A percentile compares a stretch with the other conserved stretches of the same genome.
Conservation (phyloP, 2,888 invertebrate species). For the Dolichomitus sp. region DNA sequence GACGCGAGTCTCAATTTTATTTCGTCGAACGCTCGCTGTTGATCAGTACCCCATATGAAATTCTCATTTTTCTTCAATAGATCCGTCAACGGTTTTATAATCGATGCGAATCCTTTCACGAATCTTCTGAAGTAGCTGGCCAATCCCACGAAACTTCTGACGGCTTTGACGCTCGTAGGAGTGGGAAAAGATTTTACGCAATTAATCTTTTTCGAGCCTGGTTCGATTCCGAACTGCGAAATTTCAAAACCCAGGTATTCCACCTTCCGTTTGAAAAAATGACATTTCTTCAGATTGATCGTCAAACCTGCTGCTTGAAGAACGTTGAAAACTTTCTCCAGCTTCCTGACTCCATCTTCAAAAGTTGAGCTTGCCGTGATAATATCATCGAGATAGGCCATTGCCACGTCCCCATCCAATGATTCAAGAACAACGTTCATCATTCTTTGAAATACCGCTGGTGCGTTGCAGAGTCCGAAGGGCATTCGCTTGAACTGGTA, state of each 20-base stretch:
- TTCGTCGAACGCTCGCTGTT: constrained; percentile 10
- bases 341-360: constrained; percentile 31
- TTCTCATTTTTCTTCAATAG: not conserved
- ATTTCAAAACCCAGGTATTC: constrained; percentile 30
- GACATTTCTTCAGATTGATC: constrained; percentile 4
- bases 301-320: not conserved
- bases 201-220: not conserved
- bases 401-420: constrained; percentile 55
- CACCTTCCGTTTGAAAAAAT: constrained; percentile 45
- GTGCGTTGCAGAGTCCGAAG: too few species aligned
- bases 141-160: constrained; percentile 5
- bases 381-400: constrained; percentile 71
- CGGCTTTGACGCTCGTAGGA: not conserved
- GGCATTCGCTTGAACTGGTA: too few species aligned
- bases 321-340: not conserved
- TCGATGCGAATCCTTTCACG: constrained; percentile 6
- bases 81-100: not conserved
- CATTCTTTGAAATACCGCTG: too few species aligned
- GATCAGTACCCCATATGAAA: not conserved
- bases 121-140: constrained; percentile 6
- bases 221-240: not conserved
- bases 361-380: constrained; percentile 65
- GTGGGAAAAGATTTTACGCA: not conserved
- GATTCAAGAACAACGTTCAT: constrained; percentile 51
- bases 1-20: constrained; percentile 4